Percentiles rank a stretch among this genome's conserved stretches.
phyloP scores from a whole-genome alignment of 2,797 vertebrate genomes.

The Smutsia temminckii region DNA sequence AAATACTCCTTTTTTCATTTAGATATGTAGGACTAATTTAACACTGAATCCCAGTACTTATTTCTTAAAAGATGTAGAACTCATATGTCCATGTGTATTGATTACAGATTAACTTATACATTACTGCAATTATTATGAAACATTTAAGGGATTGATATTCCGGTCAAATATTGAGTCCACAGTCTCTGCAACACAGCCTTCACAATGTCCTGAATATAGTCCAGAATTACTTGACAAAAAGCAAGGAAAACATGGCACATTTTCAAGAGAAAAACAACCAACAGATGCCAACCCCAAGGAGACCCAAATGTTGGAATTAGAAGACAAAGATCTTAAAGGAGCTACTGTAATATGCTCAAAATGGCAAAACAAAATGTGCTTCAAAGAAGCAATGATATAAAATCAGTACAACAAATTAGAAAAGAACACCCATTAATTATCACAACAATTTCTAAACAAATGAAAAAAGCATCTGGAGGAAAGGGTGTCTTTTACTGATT shows the following conservation, averaged over 20 bases:
- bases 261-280: slow-evolving; percentile 19
- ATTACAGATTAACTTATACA: neutral
- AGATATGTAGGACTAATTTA: neutral
- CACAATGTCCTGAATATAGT: neutral
- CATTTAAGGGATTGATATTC: neutral
- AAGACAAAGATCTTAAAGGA: slow-evolving; percentile 30
- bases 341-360: neutral
- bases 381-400: neutral
- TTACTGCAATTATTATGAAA: neutral
- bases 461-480: neutral
- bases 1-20: neutral
- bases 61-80: neutral
- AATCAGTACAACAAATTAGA: neutral
- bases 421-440: neutral
- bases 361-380: neutral
- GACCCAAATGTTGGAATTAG: neutral
- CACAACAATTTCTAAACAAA: neutral
- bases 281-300: neutral
- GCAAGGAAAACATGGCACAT: neutral
- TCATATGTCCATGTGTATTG: neutral
- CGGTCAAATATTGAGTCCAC: neutral
- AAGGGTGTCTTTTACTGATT: neutral
- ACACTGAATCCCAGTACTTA: neutral
- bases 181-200: neutral
- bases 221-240: slow-evolving; percentile 1